Conservation (phyloP, 2,113 vertebrate genomes). For the Passer montanus region DNA sequence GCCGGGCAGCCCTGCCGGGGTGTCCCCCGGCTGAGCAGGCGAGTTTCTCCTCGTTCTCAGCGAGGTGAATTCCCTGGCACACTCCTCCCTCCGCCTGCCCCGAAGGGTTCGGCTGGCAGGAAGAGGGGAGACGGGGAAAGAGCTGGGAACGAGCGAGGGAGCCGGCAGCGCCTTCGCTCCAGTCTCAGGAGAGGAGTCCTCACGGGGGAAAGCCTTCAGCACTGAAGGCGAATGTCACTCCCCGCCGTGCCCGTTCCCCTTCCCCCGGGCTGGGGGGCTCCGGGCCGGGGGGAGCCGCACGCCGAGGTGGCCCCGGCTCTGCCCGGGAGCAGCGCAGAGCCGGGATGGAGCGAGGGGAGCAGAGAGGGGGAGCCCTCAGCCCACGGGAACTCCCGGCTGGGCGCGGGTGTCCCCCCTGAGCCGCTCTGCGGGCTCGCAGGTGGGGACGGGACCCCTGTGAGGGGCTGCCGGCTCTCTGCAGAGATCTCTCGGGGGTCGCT, state of each 20-base stretch:
- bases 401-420: background rate
- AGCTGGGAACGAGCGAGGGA: background rate
- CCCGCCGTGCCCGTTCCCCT: background rate
- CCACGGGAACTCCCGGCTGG: background rate
- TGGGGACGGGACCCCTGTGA: background rate
- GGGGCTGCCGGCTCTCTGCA: background rate
- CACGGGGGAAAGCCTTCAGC: background rate
- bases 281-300: background rate
- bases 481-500: background rate
- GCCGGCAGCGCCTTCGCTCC: background rate
- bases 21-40: background rate
- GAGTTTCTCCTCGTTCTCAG: background rate
- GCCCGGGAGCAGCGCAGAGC: background rate
- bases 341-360: constrained; percentile 10
- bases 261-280: background rate
- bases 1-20: background rate
- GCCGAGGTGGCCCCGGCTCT: background rate
- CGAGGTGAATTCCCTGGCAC: background rate
- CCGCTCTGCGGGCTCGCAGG: background rate
- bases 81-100: background rate
- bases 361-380: constrained; percentile 61
- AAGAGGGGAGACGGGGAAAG: background rate
- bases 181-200: background rate
- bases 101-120: background rate
- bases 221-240: background rate